Evolutionary conservation across 23 tunicate genomes (phyloP), one percentile per base, ranked within the genome.

Genomic region (Phallusia fumigata): DNA sequence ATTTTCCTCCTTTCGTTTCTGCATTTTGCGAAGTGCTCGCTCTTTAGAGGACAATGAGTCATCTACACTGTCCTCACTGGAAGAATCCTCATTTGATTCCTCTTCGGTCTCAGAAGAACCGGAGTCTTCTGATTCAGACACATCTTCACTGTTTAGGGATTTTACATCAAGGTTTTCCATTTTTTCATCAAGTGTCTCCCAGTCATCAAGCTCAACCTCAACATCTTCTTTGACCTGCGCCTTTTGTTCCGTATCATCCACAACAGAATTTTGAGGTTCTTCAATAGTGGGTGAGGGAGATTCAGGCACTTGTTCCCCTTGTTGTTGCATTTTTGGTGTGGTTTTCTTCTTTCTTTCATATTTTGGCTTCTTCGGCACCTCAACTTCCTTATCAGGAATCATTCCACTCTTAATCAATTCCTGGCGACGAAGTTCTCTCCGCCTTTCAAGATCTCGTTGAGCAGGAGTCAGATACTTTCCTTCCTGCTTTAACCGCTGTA

Each of bases 391-490:
- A 10, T 65, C 81, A 0, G 95, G 95, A 12, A 88, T 64, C 18
- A 86, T 84, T 64, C 95, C 99, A 52, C 87, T 91, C 35, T 79
- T 80, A 28, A 52, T 36, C 36, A 97, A 77, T 21, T 64, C 82
- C 64, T 97, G 89, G 0, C 86, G 52, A 78, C 82, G 89, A 0
- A 86, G 86, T 83, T 97, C 86, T 24, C 84, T 85, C 65, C 81
- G 88, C 83, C 79, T 82, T 81, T 85, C 73, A 19, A 83, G 83
- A 58, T 88, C 97, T 50, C 81, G 79, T 52, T 93, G 91, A 32
- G 88, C 64, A 44, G 95, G 92, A 18, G 92, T 97, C n/a, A 88
- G 47, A 52, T 93, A 88, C 40, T 53, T 88, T 36, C 97, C 97
- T 73, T 88, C 98, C 52, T 86, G 53, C 64, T 97, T 97, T 65